Conservation (phyloP, 2,797 vertebrate genomes). For the Cirrhinus mrigala region DNA sequence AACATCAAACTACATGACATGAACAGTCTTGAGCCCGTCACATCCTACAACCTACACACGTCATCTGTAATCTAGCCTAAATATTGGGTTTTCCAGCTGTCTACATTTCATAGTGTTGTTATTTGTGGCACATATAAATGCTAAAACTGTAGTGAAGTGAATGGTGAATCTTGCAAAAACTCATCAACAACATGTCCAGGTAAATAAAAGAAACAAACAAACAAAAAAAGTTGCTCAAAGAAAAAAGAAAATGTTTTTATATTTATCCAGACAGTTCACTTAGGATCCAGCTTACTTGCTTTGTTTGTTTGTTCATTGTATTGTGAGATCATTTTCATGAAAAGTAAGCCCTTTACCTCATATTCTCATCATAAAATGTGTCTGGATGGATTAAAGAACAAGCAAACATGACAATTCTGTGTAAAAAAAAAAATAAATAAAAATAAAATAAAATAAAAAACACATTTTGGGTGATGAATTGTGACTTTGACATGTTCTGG, state of each 20-base stretch:
- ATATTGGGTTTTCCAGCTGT: background rate
- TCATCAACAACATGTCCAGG: background rate
- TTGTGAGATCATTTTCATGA: background rate
- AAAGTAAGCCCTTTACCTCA: background rate
- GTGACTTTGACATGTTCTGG: background rate
- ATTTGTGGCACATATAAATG: background rate
- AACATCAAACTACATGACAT: slow-evolving; percentile 1
- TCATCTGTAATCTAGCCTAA: background rate
- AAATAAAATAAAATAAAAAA: too few relatives aligned
- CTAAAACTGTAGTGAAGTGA: background rate
- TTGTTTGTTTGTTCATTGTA: background rate
- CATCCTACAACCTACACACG: background rate
- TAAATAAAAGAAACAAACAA: background rate
- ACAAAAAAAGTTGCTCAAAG: background rate
- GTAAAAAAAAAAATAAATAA: too few relatives aligned
- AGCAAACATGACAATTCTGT: too few relatives aligned
- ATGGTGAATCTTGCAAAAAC: background rate
- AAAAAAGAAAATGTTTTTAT: background rate
- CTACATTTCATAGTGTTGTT: background rate
- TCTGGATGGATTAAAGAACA: background rate
- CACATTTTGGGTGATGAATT: background rate
- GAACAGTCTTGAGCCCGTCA: background rate
- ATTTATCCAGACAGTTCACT: background rate
- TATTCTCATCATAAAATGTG: background rate
- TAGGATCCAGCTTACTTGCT: background rate